phyloP scores from a whole-genome alignment of 64 coral and sea anemone species.

The Astreopora myriophthalma region DNA sequence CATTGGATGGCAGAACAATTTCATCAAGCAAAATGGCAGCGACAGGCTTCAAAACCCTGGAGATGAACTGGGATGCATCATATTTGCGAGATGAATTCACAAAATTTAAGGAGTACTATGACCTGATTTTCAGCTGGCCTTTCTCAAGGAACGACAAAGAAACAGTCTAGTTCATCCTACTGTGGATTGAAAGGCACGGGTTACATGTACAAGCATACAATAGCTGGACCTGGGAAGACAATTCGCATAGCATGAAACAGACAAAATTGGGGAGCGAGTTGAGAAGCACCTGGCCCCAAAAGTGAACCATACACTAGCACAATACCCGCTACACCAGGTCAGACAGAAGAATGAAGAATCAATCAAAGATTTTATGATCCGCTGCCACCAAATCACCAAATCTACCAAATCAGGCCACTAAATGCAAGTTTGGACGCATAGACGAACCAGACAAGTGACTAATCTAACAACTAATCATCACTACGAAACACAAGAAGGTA shows the following conservation, averaged over 20 bases:
- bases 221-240: slow-evolving; percentile 50
- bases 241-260: slow-evolving; percentile 24
- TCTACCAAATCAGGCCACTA: slow-evolving; percentile 53
- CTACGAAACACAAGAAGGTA: slow-evolving; percentile 56
- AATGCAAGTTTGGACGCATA: slow-evolving; percentile 46
- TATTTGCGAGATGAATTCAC: slow-evolving; percentile 54
- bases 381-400: too few species aligned
- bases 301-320: slow-evolving; percentile 36
- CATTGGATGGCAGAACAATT: too few species aligned
- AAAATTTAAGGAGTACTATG: slow-evolving; percentile 52
- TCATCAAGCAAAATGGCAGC: neutral
- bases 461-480: slow-evolving; percentile 65
- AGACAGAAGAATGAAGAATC: slow-evolving; percentile 32
- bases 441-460: slow-evolving; percentile 16
- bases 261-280: slow-evolving; percentile 59
- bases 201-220: slow-evolving; percentile 57
- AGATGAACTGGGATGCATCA: slow-evolving; percentile 36
- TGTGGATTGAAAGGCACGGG: slow-evolving; percentile 62
- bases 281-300: slow-evolving; percentile 68
- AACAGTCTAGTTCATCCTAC: slow-evolving; percentile 44
- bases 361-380: slow-evolving; percentile 34
- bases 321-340: slow-evolving; percentile 59
- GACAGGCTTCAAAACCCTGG: neutral
- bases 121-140: slow-evolving; percentile 63
- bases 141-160: slow-evolving; percentile 52